A percentile compares a stretch with the other conserved stretches of the same genome.
Conservation (phyloP, 2,888 invertebrate genomes). For the Leptinotarsa tumamoca region DNA sequence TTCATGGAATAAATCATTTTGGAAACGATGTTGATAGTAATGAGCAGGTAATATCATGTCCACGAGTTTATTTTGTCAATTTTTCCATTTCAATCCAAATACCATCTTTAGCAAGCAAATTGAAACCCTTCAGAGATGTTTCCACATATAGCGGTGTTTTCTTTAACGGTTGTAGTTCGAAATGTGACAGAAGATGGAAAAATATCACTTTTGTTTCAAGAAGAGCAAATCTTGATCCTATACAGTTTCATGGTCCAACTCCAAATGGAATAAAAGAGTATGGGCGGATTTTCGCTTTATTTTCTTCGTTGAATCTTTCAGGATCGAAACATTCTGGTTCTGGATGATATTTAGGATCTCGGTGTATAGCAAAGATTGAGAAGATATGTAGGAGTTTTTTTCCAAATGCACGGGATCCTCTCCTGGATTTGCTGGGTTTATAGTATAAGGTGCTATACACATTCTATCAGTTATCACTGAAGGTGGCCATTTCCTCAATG, state of each 20-base stretch:
- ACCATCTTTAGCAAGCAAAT: conserved; percentile 50
- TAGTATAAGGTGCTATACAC: conserved; percentile 67
- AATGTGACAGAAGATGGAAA: conserved; percentile 55
- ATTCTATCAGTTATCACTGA: conserved; percentile 63
- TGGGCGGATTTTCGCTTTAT: conserved; percentile 65
- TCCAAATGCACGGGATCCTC: conserved; percentile 52
- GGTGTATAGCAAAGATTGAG: conserved; percentile 63
- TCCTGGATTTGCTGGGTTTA: conserved; percentile 48
- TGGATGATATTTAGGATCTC: conserved; percentile 64
- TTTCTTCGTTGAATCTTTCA: conserved; percentile 52
- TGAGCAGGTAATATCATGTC: too few species aligned
- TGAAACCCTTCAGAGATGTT: conserved; percentile 47
- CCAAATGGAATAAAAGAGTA: conserved; percentile 71
- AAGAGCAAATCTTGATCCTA: conserved; percentile 65
- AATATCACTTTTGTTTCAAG: conserved; percentile 58
- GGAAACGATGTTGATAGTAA: too few species aligned
- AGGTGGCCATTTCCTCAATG: conserved; percentile 50
- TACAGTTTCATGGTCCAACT: conserved; percentile 69
- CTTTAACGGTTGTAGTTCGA: conserved; percentile 55
- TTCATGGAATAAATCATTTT: too few species aligned
- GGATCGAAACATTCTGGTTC: conserved; percentile 68
- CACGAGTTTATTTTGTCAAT: neutral
- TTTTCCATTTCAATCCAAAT: conserved; percentile 52
- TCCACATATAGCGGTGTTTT: conserved; percentile 57
- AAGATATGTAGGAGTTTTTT: conserved; percentile 57